Evolutionary conservation across 2,797 vertebrate species (phyloP).

Genomic region (Pseudochirops corinnae): DNA sequence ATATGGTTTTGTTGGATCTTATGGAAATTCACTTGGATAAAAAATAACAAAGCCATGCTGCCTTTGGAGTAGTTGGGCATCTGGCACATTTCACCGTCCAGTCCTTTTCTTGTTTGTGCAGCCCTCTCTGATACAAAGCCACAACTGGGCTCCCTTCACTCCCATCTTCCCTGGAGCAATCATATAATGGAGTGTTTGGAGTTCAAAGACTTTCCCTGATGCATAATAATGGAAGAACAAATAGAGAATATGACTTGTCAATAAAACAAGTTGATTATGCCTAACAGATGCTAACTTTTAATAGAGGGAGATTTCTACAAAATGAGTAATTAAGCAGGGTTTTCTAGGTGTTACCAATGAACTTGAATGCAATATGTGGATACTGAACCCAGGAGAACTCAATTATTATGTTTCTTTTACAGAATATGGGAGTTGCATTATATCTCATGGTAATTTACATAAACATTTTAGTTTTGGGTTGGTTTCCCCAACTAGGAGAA

Average conservation of each 20-base stretch:
- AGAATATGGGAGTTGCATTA: slow-evolving; percentile 9
- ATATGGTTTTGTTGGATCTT: not conserved
- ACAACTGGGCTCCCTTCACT: not conserved
- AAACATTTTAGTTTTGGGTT: not conserved
- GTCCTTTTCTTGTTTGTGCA: not conserved
- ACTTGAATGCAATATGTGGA: not conserved
- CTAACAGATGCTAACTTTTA: slow-evolving; percentile 1
- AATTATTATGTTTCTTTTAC: not conserved
- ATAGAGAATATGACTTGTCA: not conserved
- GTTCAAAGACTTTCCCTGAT: not conserved
- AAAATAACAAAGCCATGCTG: not conserved
- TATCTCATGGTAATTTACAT: slow-evolving; percentile 23
- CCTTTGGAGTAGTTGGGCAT: not conserved
- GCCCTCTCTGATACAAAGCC: not conserved
- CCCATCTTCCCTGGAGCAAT: not conserved
- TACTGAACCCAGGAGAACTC: not conserved
- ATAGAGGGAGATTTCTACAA: not conserved
- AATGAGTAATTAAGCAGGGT: not conserved
- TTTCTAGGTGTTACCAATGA: not conserved
- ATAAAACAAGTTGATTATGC: not conserved
- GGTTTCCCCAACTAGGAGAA: not conserved
- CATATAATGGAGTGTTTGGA: not conserved
- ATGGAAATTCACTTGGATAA: not conserved
- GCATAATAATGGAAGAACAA: not conserved
- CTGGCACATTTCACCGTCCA: not conserved